These are phyloP conservation scores for Sipha maydis DNA, from an alignment of 2,888 invertebrate species.

Conservation along the genomic window DNA sequence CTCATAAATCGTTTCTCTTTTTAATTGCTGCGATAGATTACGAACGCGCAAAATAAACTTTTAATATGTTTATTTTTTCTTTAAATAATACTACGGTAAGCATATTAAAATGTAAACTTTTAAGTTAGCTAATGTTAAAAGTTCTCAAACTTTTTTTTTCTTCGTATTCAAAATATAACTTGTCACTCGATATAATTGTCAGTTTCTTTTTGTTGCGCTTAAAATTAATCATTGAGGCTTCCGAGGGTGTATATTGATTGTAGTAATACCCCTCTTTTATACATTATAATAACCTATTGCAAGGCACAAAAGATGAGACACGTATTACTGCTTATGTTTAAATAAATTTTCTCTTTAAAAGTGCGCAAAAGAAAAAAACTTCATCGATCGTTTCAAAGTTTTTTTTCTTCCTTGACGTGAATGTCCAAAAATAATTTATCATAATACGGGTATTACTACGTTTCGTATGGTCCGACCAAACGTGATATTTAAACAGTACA, in stretches of 20 bases:
- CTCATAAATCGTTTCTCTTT: neutral
- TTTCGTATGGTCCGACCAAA: neutral
- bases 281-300: slow-evolving; percentile 11
- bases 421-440: neutral
- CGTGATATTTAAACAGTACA: too few relatives aligned
- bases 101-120: slow-evolving; percentile 18
- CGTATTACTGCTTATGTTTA: slow-evolving; percentile 2
- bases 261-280: slow-evolving; percentile 19
- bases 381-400: neutral
- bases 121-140: neutral
- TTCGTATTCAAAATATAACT: neutral
- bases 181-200: slow-evolving; percentile 12
- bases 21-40: slow-evolving; percentile 2
- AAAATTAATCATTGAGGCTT: slow-evolving; percentile 21
- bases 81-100: neutral
- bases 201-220: neutral
- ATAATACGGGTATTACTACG: neutral
- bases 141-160: neutral
- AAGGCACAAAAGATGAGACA: neutral
- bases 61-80: neutral
- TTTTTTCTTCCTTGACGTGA: neutral
- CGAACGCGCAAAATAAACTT: neutral
- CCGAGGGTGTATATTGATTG: neutral
- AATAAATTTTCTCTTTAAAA: neutral
- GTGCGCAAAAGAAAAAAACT: neutral